These are phyloP conservation scores for Madoqua kirkii DNA, from an alignment of 2,113 vertebrate genomes.

Conservation along the genomic window DNA sequence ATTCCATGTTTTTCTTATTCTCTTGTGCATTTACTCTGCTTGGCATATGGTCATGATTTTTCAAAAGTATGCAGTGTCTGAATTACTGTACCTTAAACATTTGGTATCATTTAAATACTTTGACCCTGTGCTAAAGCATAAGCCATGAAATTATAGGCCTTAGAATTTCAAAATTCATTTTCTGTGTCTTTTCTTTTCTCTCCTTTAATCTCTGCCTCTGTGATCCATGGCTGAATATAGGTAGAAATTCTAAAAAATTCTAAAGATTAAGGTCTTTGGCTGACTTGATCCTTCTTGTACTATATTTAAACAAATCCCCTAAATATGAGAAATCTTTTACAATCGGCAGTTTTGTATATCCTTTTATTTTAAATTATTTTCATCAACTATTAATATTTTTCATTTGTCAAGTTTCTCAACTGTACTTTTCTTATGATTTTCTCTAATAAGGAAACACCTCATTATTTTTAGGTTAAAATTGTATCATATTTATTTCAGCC, in stretches of 20 bases:
- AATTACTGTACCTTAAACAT: conserved; percentile 19
- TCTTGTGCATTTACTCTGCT: neutral
- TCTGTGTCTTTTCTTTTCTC: conserved; percentile 14
- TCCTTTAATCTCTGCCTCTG: conserved; percentile 12
- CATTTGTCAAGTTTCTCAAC: neutral
- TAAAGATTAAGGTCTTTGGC: conserved; percentile 8
- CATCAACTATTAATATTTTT: neutral
- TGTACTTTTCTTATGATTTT: neutral
- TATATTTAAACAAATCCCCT: conserved; percentile 24
- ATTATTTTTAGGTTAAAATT: neutral
- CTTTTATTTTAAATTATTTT: conserved; percentile 4
- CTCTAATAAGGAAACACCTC: neutral
- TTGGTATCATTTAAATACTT: conserved; percentile 36
- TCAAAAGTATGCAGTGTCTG: conserved; percentile 29
- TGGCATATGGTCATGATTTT: conserved; percentile 5
- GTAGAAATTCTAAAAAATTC: conserved; percentile 27
- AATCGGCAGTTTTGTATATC: neutral
- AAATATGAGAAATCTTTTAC: neutral
- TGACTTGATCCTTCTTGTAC: neutral
- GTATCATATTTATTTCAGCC: neutral
- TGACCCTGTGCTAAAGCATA: conserved; percentile 26
- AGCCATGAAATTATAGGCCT: conserved; percentile 47
- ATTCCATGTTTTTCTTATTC: neutral
- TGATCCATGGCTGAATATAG: neutral
- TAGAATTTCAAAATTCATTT: conserved; percentile 52